Base-by-base conservation (phyloP, 2,888 invertebrate species). In the Lamproptera curius region DNA sequence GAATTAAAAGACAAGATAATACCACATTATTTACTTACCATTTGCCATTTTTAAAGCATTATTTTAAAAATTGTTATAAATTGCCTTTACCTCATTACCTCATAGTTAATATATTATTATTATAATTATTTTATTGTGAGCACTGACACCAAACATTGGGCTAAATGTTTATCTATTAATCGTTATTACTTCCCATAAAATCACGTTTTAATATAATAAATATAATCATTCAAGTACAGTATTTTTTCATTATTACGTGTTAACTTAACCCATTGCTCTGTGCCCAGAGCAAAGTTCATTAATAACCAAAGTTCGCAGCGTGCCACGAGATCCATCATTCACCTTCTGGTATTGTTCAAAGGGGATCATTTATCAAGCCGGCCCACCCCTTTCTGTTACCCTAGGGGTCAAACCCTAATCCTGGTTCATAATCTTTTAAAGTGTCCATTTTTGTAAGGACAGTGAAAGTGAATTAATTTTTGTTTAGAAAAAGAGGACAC, bases 281-380 rank as follows among this genome's bases (percentile, higher is more conserved):
- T 43, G 39, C 34, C 13, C 10, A 5, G 11, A 23, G 34, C 26
- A 26, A 34, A 46, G 40, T 35, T 40, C 46, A 40, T 46, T 46
- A 40, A 46, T 46, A 46, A 46, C 11, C 39, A 33, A 26, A 46
- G 40, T 34, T 46, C 16, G 17, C 2, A 35, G 10, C 40, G 38
- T 17, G 38, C 20, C 28, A 16, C 14, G 43, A 43, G 16, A 37
- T 37, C 28, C 40, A 26, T 35, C 16, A 40, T 35, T 40, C 14
- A 34, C 39, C 46, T 15, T 10, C 34, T 13, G 16, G 28, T 31
- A 20, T 38, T 44, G 38, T 44, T 43, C 36, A 9, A 38, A 17
- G 31, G 11, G 20, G 17, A 37, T 44, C 44, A n/a, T 38, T 44
- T 38, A 37, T 44, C 36, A 42, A n/a, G 31, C 28, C 23, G 35